Conservation (phyloP, 2,113 vertebrate genomes). For the Hystrix brachyura region DNA sequence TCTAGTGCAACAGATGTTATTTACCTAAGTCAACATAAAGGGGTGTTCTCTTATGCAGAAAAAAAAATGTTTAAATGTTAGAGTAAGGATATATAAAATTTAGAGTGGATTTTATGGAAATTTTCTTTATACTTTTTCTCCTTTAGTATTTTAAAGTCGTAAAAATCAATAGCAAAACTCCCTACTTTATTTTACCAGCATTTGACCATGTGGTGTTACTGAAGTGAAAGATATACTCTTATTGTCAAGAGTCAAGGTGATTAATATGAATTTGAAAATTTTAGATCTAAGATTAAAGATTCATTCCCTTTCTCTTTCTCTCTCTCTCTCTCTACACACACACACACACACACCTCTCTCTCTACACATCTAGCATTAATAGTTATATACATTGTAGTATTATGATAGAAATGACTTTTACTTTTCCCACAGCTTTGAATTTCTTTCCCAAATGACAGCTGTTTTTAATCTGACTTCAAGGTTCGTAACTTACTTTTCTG, state of each 20-base stretch:
- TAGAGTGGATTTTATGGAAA: background rate
- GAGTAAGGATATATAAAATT: background rate
- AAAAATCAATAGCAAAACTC: background rate
- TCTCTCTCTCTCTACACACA: background rate
- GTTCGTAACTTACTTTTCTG: constrained; percentile 74
- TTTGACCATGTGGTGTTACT: background rate
- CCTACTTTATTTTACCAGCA: background rate
- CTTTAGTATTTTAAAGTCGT: background rate
- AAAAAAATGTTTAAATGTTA: background rate
- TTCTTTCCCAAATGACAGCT: constrained; percentile 64
- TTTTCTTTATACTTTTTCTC: background rate
- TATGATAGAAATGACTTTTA: constrained; percentile 50
- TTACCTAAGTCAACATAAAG: background rate
- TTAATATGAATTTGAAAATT: constrained; percentile 74
- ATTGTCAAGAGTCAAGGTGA: constrained; percentile 57
- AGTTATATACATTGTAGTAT: constrained; percentile 48
- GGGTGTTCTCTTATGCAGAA: background rate
- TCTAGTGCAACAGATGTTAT: background rate
- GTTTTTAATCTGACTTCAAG: constrained; percentile 83
- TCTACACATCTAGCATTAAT: background rate
- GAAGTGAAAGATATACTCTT: constrained; percentile 29
- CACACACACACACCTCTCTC: background rate
- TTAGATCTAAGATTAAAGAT: constrained; percentile 70
- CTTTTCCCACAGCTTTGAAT: constrained; percentile 5
- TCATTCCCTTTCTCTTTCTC: constrained; percentile 15